Evolutionary conservation across 2,888 invertebrate genomes (phyloP).

Genomic region (Atrina japonica): DNA sequence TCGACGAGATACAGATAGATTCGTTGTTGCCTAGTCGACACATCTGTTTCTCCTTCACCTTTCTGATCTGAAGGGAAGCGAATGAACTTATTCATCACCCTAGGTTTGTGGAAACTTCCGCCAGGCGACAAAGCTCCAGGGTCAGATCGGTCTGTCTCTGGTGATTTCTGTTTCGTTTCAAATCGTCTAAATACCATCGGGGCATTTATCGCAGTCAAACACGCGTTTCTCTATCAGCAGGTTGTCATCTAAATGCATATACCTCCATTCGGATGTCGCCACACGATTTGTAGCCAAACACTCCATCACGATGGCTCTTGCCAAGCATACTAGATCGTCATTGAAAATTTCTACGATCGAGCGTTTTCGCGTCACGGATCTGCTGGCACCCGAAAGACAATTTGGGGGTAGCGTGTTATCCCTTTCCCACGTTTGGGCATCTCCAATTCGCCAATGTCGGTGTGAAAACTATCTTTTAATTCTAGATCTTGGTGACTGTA

Average conservation of each 20-base stretch:
- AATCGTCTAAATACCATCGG: conserved; percentile 5
- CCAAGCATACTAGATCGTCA: conserved; percentile 9
- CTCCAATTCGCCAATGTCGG: conserved; percentile 38
- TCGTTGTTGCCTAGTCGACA: background rate
- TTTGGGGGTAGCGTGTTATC: background rate
- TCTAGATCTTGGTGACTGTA: conserved; percentile 14
- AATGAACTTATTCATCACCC: conserved; percentile 16
- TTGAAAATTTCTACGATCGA: conserved; percentile 20
- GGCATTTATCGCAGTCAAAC: background rate
- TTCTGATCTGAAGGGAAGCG: background rate
- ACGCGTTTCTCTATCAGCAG: conserved; percentile 14
- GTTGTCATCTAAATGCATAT: conserved; percentile 1
- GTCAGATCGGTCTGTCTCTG: conserved; percentile 14
- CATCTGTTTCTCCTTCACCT: background rate
- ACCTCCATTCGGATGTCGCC: no score
- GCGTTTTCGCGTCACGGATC: background rate
- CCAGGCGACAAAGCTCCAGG: background rate
- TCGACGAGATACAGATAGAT: conserved; percentile 26
- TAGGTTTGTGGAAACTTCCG: background rate
- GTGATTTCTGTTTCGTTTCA: background rate
- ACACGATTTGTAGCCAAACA: conserved; percentile 4
- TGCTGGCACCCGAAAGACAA: background rate
- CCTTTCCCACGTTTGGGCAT: conserved; percentile 41
- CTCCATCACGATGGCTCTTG: conserved; percentile 17
- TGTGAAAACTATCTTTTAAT: conserved; percentile 38